Evolutionary conservation across 2,113 vertebrate genomes (phyloP).

Genomic region (Picathartes gymnocephalus): DNA sequence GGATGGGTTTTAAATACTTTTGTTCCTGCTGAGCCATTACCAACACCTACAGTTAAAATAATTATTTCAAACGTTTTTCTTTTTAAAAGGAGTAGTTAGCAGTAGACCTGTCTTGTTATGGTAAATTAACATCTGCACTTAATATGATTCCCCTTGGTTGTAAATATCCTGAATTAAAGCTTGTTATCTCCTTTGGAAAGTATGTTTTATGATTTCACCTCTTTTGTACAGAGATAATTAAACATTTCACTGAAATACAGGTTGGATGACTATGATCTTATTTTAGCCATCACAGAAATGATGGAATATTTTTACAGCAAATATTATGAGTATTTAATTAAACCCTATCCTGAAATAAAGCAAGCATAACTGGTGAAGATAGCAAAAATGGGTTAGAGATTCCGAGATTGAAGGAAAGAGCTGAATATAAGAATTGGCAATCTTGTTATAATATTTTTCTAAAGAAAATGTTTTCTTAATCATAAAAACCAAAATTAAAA

Average conservation of each 20-base stretch:
- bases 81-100: conserved; percentile 55
- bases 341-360: conserved; percentile 7
- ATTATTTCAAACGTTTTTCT: conserved; percentile 60
- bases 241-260: conserved; percentile 33
- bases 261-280: conserved; percentile 39
- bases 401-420: not conserved
- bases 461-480: not conserved
- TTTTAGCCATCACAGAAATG: conserved; percentile 32
- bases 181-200: conserved; percentile 59
- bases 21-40: conserved; percentile 56
- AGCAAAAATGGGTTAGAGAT: not conserved
- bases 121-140: conserved; percentile 62
- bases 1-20: conserved; percentile 57
- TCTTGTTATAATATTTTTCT: not conserved
- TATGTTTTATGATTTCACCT: conserved; percentile 42
- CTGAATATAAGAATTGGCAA: not conserved
- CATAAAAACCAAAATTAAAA: not conserved
- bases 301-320: conserved; percentile 44
- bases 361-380: not conserved
- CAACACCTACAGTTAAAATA: conserved; percentile 66
- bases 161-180: conserved; percentile 56
- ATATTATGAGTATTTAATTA: conserved; percentile 39
- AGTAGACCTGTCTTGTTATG: conserved; percentile 54
- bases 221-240: conserved; percentile 50
- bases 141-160: conserved; percentile 53